Conservation (phyloP, 2,888 invertebrate genomes). For the Hydrotaea diabolus region DNA sequence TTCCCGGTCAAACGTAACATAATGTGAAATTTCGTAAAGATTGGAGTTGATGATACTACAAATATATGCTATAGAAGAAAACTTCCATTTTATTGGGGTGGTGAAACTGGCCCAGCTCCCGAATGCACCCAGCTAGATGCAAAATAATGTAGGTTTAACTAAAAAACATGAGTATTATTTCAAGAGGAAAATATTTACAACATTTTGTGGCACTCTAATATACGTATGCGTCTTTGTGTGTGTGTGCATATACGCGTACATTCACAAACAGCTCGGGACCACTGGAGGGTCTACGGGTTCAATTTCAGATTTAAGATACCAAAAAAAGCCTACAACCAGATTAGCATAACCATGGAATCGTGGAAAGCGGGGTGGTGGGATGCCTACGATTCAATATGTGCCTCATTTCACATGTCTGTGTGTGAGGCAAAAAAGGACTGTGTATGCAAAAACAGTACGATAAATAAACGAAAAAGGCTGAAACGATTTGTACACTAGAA, state of each 20-base stretch:
- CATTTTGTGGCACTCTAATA: no score
- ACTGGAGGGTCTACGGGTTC: background rate
- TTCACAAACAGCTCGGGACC: background rate
- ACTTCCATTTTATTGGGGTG: no score
- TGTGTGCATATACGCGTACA: background rate
- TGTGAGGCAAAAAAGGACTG: conserved; percentile 26
- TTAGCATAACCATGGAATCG: background rate
- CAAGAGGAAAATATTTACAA: no score
- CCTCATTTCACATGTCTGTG: background rate
- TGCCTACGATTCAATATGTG: background rate
- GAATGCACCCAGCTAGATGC: no score
- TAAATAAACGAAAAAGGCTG: conserved; percentile 2
- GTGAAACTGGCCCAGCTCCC: no score
- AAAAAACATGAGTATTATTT: no score
- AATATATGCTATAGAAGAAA: no score
- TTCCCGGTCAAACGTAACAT: no score
- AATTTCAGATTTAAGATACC: conserved; percentile 20
- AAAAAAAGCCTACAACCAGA: background rate
- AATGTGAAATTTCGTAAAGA: no score
- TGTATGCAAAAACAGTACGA: conserved; percentile 20
- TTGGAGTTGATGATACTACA: no score
- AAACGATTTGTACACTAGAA: conserved; percentile 21
- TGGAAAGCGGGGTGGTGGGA: background rate
- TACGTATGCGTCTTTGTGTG: no score
- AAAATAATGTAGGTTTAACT: no score